Conservation (phyloP, 2,797 vertebrate species). For the Chelonia mydas region DNA sequence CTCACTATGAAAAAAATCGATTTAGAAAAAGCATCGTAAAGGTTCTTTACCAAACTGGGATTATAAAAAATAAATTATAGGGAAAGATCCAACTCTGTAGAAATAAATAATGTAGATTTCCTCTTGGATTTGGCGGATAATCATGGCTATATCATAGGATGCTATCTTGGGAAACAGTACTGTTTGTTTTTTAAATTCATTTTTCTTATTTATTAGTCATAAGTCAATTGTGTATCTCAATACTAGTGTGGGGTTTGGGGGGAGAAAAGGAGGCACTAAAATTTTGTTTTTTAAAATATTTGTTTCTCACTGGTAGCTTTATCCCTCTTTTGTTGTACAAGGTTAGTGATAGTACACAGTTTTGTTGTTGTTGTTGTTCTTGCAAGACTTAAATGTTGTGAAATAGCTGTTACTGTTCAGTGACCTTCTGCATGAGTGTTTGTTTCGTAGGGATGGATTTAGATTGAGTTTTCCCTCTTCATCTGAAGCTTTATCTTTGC, state of each 20-base stretch:
- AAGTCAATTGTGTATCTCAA: not conserved
- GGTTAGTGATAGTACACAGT: not conserved
- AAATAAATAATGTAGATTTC: constrained; percentile 48
- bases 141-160: not conserved
- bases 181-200: not conserved
- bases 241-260: not conserved
- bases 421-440: not conserved
- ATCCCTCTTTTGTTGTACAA: not conserved
- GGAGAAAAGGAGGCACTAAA: not conserved
- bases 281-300: not conserved
- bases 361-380: not conserved
- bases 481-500: not conserved
- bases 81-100: not conserved
- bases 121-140: constrained; percentile 41
- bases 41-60: not conserved
- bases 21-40: constrained; percentile 5
- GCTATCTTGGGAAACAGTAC: not conserved
- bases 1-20: not conserved
- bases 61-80: constrained; percentile 35
- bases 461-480: not conserved
- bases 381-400: not conserved
- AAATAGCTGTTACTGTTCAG: not conserved
- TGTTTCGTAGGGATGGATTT: not conserved
- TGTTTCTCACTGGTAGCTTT: not conserved
- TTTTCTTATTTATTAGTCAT: constrained; percentile 3